Base-by-base conservation (phyloP, 2,113 vertebrate species). In the Vidua macroura region DNA sequence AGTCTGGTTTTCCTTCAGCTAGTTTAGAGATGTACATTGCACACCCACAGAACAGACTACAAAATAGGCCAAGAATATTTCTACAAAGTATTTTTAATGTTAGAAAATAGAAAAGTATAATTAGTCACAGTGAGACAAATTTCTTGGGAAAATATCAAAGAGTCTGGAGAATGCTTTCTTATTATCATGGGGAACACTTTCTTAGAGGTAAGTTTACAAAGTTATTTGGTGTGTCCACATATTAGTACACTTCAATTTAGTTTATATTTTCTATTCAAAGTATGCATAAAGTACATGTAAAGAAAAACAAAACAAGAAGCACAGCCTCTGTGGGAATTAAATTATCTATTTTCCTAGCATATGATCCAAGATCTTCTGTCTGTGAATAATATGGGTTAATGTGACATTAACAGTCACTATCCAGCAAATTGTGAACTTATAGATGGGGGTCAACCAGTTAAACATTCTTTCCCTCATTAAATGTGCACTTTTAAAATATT, bases 191-290 rank as follows among this genome's bases (percentile, higher is more conserved):
- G 17, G 6, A 88, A n/a, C 4, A 41, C 16, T 53, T 56, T 69
- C 15, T 83, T 12, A 80, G 44, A 69, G 5, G 3, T 23, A 62
- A 4, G 3, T 69, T 72, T 88, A 46, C 24, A 79, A 67, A 82
- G 10, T 1, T 52, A 6, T 60, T 59, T 76, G 3, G 2, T 43
- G 10, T 10, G 6, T n/a, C 21, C 1, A 43, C 9, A 7, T 30
- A 6, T 27, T 64, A 75, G 59, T 27, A 4, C 0, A 53, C 2
- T 80, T 63, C 24, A n/a, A 7, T 73, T 59, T 15, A 37, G 3
- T 80, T 91, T 56, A 13, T 28, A 31, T 31, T 16, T 35, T 22
- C 1, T 20, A 10, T 52, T 35, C 3, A 14, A 58, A 51, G 3
- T 9, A 11, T 5, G 30, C 7, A 28, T 12, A 39, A 30, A 64